Evolutionary conservation across 2,888 invertebrate genomes (phyloP).

Genomic region (Fabriciana adippe): DNA sequence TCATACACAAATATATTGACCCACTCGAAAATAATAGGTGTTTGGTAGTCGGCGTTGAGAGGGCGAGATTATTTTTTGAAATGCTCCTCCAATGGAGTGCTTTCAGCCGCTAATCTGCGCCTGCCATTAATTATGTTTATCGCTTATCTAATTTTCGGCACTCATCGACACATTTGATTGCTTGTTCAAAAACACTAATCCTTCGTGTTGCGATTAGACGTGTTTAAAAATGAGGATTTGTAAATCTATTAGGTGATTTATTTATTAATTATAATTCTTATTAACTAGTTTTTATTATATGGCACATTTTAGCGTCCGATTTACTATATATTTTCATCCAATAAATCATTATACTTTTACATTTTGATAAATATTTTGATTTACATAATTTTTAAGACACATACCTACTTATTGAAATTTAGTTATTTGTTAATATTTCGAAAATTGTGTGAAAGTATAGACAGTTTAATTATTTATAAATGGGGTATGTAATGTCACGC

Average conservation of each 20-base stretch:
- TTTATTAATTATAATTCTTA: too few species aligned
- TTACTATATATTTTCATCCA: too few species aligned
- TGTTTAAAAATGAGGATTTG: slow-evolving; percentile 6
- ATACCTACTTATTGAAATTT: background rate
- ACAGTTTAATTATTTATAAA: slow-evolving; percentile 31
- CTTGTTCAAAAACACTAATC: slow-evolving; percentile 51
- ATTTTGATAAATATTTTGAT: too few species aligned
- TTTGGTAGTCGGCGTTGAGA: slow-evolving; percentile 73
- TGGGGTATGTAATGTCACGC: slow-evolving; percentile 45
- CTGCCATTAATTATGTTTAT: slow-evolving; percentile 82
- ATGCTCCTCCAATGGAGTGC: slow-evolving; percentile 79
- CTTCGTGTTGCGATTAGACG: slow-evolving; percentile 37
- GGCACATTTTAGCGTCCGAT: too few species aligned
- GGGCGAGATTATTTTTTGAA: slow-evolving; percentile 80
- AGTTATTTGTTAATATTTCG: slow-evolving; percentile 1
- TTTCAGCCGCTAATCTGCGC: slow-evolving; percentile 74
- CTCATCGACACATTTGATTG: slow-evolving; percentile 64
- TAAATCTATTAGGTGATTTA: background rate
- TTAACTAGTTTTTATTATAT: too few species aligned
- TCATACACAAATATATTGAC: slow-evolving; percentile 70
- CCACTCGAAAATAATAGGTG: slow-evolving; percentile 76
- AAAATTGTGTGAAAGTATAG: background rate
- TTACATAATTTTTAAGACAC: too few species aligned
- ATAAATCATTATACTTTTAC: too few species aligned
- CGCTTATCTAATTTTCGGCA: slow-evolving; percentile 78